Base-by-base conservation (phyloP, 2,797 vertebrate species). In the Hippopotamyrus pictus region DNA sequence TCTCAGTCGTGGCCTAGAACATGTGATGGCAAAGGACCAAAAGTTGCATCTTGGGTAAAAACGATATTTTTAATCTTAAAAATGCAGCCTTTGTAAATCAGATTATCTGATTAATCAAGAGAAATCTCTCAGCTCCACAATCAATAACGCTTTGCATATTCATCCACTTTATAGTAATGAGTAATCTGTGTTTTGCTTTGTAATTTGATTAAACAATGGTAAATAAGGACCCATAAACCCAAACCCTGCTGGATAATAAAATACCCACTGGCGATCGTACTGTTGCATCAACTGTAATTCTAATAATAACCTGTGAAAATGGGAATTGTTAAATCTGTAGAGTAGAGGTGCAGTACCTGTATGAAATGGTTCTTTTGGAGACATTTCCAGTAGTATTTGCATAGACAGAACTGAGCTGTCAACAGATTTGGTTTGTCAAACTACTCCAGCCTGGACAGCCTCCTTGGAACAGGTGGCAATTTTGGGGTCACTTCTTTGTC, bases 61-160 rank as follows among this genome's bases (percentile, higher is more conserved):
- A 89, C 92, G 92, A 92, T 94, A 93, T 94, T 93, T 95, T 93
- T 94, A 93, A 95, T 95, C 92, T 93, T 85, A 91, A 93, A 94
- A 94, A 94, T 94, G 92, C 94, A 92, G 91, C 92, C 93, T 90
- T 48, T 85, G 90, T 94, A 93, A 95, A 96, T 94, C 90, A 87
- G 92, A 96, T 95, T 96, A 94, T 93, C 92, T 89, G 91, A 89
- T 90, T 94, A 96, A 96, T 96, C 93, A 95, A 95, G 91, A 96
- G 91, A 93, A 96, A 96, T 93, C 93, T 93, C 93, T 92, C 73
- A 93, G 93, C 91, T 91, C 88, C 91, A 88, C 89, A 92, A 96
- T 96, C 94, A 91, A 95, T 96, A 92, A 11, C n/a, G 92, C 94
- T 94, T 93, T 92, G 94, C 92, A 90, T 92, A 93, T 91, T 92